Percentiles rank a stretch among this genome's conserved stretches.
phyloP scores from a whole-genome alignment of 2,113 vertebrate genomes.

The Sterrhoptilus dennistouni region DNA sequence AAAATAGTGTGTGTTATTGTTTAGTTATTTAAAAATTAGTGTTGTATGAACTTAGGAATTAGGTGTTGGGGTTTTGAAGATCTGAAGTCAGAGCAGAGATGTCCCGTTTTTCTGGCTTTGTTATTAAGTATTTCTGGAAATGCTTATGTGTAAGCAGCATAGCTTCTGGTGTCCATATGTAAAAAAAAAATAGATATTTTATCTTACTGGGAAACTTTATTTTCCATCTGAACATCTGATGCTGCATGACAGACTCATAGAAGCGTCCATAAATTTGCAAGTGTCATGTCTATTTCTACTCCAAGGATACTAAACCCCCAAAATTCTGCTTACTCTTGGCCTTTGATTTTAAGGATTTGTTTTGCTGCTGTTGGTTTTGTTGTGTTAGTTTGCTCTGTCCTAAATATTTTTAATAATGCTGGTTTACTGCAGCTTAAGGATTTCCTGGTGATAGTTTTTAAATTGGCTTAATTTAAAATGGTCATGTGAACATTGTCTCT shows the following conservation, averaged over 20 bases:
- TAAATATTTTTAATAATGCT: background rate
- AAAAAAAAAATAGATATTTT: background rate
- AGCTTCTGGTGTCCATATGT: background rate
- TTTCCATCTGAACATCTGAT: background rate
- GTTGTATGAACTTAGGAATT: background rate
- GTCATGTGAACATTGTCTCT: fast-evolving
- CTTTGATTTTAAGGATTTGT: background rate
- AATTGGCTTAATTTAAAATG: background rate
- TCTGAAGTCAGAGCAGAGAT: background rate
- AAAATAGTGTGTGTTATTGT: background rate
- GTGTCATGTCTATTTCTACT: background rate
- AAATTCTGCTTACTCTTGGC: background rate
- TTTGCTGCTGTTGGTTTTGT: background rate
- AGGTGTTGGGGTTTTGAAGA: background rate
- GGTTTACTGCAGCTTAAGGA: background rate
- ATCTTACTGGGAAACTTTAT: background rate
- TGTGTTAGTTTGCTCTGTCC: background rate
- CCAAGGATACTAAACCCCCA: background rate
- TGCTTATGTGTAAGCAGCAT: fast-evolving
- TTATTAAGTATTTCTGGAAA: background rate
- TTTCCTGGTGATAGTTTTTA: background rate
- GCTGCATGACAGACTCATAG: background rate
- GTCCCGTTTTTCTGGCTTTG: background rate
- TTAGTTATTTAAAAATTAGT: background rate
- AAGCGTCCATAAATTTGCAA: background rate